Evolutionary conservation across 1,140 invertebrate genomes (phyloP).

Genomic region (Caenorhabditis remanei): DNA sequence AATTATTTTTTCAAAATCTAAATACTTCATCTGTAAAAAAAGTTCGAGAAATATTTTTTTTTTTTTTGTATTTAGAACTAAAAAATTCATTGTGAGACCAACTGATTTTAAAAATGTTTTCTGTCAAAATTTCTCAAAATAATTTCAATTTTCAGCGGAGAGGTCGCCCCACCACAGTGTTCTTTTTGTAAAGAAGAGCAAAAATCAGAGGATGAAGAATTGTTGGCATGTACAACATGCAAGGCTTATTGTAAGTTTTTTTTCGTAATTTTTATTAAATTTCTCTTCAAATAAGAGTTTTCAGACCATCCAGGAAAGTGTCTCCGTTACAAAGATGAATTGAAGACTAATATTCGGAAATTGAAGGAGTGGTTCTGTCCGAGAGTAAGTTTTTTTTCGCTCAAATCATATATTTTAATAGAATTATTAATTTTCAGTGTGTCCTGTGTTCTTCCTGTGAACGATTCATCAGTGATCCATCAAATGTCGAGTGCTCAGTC

Average conservation of each 20-base stretch:
- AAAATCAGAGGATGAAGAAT: background rate
- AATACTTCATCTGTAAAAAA: too few species aligned
- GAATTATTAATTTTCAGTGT: slow-evolving; percentile 43
- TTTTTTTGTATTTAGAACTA: too few species aligned
- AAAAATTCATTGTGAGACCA: too few species aligned
- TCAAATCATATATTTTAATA: background rate
- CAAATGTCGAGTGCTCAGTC: slow-evolving; percentile 33
- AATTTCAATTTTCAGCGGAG: background rate
- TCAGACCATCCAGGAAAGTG: slow-evolving; percentile 43
- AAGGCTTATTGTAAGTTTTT: slow-evolving; percentile 9
- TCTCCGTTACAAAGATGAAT: background rate
- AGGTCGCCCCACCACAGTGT: background rate
- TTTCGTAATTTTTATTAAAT: background rate
- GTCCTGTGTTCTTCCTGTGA: slow-evolving; percentile 18
- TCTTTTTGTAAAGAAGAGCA: slow-evolving; percentile 5
- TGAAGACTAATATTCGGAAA: background rate
- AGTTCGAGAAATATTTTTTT: too few species aligned
- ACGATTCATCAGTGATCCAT: slow-evolving; percentile 18
- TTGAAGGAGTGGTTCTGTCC: slow-evolving; percentile 8
- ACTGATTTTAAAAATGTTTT: too few species aligned
- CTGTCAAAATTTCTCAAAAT: too few species aligned
- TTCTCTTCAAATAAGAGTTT: background rate
- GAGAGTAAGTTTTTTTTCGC: background rate
- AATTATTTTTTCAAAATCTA: too few species aligned
- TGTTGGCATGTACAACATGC: slow-evolving; percentile 1